These are phyloP conservation scores for Psittacula echo DNA, from an alignment of 2,797 vertebrate species.

Conservation along the genomic window DNA sequence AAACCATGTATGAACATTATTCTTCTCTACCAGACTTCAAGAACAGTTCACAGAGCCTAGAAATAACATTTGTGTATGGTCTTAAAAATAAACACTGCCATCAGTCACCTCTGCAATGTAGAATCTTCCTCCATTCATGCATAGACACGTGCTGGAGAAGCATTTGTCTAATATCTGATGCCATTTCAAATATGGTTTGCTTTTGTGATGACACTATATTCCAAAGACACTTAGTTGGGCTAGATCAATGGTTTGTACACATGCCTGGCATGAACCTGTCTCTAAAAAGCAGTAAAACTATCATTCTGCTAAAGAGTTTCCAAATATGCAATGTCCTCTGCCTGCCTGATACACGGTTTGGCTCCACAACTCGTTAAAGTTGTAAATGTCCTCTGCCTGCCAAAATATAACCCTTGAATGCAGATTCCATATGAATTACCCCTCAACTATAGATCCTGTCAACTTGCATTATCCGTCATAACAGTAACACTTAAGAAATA, in stretches of 20 bases:
- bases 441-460: conserved; percentile 65
- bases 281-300: background rate
- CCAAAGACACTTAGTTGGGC: background rate
- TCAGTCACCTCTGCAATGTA: background rate
- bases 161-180: background rate
- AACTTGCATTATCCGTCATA: conserved; percentile 56
- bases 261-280: background rate
- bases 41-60: background rate
- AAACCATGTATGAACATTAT: background rate
- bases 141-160: background rate
- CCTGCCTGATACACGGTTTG: background rate
- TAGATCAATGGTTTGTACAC: background rate
- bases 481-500: conserved; percentile 60
- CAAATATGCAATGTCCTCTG: conserved; percentile 55
- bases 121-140: background rate
- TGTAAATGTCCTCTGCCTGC: conserved; percentile 53
- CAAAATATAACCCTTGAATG: conserved; percentile 38
- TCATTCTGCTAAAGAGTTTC: conserved; percentile 12
- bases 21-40: background rate
- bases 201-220: background rate
- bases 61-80: background rate
- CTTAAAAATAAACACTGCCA: background rate
- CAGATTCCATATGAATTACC: conserved; percentile 38
- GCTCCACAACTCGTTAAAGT: no score
- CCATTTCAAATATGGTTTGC: background rate